Evolutionary conservation across 1,140 invertebrate species (phyloP).

Genomic region (Lasioglossum baleicum): DNA sequence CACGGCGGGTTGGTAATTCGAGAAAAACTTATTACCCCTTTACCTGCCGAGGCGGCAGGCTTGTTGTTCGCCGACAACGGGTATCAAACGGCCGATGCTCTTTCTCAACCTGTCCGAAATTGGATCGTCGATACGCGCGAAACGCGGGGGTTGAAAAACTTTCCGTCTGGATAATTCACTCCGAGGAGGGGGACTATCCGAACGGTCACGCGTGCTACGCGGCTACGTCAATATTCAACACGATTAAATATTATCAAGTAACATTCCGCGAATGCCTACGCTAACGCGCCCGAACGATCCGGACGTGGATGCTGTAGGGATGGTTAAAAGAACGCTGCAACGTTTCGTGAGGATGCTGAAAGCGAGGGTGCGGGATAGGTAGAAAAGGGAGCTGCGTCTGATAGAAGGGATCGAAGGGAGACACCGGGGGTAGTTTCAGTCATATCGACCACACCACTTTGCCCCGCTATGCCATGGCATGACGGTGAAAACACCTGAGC

Average conservation of each 20-base stretch:
- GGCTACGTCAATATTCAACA: conserved; percentile 64
- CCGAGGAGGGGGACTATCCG: conserved; percentile 51
- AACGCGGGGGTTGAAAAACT: no score
- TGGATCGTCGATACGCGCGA: neutral
- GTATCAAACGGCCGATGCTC: neutral
- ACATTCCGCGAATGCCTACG: conserved; percentile 68
- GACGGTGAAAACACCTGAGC: conserved; percentile 66
- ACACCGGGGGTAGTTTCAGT: conserved; percentile 63
- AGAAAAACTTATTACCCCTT: conserved; percentile 30
- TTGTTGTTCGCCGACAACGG: neutral
- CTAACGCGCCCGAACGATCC: conserved; percentile 43
- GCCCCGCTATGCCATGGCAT: conserved; percentile 59
- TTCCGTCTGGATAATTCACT: neutral
- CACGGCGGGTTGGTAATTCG: conserved; percentile 31
- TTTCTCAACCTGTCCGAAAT: neutral
- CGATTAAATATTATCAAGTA: conserved; percentile 73
- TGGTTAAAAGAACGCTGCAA: conserved; percentile 11
- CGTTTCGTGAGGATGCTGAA: conserved; percentile 25
- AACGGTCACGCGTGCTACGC: conserved; percentile 20
- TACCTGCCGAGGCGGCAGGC: neutral
- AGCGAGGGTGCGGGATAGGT: conserved; percentile 21
- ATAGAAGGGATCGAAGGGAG: conserved; percentile 57
- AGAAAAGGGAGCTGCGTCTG: conserved; percentile 41
- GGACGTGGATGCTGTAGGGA: conserved; percentile 20
- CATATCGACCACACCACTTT: conserved; percentile 75